Percentiles rank a stretch among this genome's conserved stretches.
These are phyloP conservation scores for Harpagifer antarcticus DNA, from an alignment of 2,797 vertebrate species.

Conservation along the genomic window DNA sequence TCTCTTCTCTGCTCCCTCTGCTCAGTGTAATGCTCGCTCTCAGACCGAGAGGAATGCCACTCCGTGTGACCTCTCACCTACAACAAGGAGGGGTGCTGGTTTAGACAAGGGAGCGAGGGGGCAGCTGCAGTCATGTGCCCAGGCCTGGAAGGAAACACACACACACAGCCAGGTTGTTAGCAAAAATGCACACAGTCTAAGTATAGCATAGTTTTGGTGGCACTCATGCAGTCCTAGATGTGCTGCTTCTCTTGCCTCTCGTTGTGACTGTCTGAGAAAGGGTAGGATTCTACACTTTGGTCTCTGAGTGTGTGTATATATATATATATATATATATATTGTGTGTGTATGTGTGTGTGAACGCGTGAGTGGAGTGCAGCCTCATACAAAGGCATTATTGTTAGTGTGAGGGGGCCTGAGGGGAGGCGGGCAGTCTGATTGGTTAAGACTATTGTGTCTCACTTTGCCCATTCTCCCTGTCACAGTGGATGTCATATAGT, in stretches of 20 bases:
- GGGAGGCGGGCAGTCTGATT: conserved; percentile 84
- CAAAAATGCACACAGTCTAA: conserved; percentile 27
- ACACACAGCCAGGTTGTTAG: conserved; percentile 37
- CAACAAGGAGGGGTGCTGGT: conserved; percentile 74
- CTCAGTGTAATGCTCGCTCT: conserved; percentile 56
- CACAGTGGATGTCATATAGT: conserved; percentile 78
- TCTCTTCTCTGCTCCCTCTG: conserved; percentile 24
- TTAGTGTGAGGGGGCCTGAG: conserved; percentile 81
- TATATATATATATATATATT: conserved; percentile 30
- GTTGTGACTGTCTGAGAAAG: conserved; percentile 59
- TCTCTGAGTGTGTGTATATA: conserved; percentile 22
- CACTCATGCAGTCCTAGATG: conserved; percentile 30
- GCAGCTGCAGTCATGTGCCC: conserved; percentile 80
- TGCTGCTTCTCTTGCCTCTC: conserved; percentile 34
- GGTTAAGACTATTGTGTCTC: conserved; percentile 87
- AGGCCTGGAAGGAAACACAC: conserved; percentile 55
- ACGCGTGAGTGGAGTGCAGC: conserved; percentile 80
- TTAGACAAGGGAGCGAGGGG: conserved; percentile 67
- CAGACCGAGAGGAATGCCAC: conserved; percentile 86
- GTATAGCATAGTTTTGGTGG: conserved; percentile 21
- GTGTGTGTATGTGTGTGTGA: conserved; percentile 38
- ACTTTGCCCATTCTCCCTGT: conserved; percentile 80
- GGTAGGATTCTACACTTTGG: conserved; percentile 57
- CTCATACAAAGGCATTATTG: conserved; percentile 85
- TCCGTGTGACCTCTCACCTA: conserved; percentile 88